Evolutionary conservation across 2,113 vertebrate species (phyloP).

Genomic region (Indicator maculatus): DNA sequence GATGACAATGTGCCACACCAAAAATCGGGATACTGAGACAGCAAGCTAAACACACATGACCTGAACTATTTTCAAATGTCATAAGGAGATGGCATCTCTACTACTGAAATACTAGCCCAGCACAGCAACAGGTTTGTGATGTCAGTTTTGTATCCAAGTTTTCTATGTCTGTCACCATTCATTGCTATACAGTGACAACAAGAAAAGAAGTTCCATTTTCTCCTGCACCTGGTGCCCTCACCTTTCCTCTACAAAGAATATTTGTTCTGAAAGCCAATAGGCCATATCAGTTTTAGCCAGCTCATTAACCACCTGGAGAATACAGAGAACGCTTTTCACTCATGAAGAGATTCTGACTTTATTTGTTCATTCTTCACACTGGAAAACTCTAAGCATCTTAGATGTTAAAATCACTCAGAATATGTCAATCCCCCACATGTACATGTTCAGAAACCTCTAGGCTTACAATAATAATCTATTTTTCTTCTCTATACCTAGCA

Average conservation of each 20-base stretch:
- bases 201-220: neutral
- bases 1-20: neutral
- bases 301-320: neutral
- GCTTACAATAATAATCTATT: neutral
- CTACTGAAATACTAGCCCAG: neutral
- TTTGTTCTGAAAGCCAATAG: neutral
- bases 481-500: neutral
- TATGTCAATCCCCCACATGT: neutral
- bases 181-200: neutral
- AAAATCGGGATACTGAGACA: neutral
- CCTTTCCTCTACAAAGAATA: neutral
- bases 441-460: neutral
- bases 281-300: neutral
- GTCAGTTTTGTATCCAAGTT: neutral
- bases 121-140: neutral
- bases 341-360: neutral
- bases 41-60: neutral
- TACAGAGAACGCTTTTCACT: neutral
- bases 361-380: neutral
- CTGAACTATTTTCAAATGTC: neutral
- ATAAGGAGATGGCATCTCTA: neutral
- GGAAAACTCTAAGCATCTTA: neutral
- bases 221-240: neutral
- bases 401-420: neutral
- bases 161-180: neutral